A percentile compares a stretch with the other conserved stretches of the same genome.
Evolutionary conservation across 2,888 invertebrate genomes (phyloP).

Genomic region (Aporophyla lueneburgensis): DNA sequence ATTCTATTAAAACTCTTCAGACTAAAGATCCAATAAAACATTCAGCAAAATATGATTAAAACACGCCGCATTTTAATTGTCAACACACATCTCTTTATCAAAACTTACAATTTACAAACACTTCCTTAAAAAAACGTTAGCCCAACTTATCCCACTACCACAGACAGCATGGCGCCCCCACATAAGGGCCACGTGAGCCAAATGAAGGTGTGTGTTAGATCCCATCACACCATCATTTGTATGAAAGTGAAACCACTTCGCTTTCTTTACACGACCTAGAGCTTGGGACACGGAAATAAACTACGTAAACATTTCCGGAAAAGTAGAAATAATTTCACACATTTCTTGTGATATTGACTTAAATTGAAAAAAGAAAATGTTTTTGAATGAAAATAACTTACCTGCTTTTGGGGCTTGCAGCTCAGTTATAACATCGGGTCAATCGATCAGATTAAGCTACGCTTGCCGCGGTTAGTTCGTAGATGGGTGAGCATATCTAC

Average conservation of each 20-base stretch:
- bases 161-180: constrained; percentile 65
- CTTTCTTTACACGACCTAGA: constrained; percentile 69
- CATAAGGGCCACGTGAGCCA: constrained; percentile 72
- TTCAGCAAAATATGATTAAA: neutral
- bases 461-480: no score
- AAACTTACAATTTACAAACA: neutral
- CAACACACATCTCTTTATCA: neutral
- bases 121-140: neutral
- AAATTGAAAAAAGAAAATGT: neutral
- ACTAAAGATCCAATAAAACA: neutral
- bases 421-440: no score
- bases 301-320: constrained; percentile 32
- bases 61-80: neutral
- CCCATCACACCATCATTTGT: constrained; percentile 76
- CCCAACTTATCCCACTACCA: constrained; percentile 1
- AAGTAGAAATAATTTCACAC: constrained; percentile 24
- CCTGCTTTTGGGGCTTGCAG: no score
- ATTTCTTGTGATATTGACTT: neutral
- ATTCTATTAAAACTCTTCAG: neutral
- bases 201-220: constrained; percentile 72
- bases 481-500: no score
- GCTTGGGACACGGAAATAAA: constrained; percentile 38
- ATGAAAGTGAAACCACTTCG: constrained; percentile 84
- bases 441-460: no score
- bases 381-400: neutral